A percentile compares a stretch with the other conserved stretches of the same genome.
phyloP scores from a whole-genome alignment of 2,113 vertebrate genomes.

The Pollachius pollachius region DNA sequence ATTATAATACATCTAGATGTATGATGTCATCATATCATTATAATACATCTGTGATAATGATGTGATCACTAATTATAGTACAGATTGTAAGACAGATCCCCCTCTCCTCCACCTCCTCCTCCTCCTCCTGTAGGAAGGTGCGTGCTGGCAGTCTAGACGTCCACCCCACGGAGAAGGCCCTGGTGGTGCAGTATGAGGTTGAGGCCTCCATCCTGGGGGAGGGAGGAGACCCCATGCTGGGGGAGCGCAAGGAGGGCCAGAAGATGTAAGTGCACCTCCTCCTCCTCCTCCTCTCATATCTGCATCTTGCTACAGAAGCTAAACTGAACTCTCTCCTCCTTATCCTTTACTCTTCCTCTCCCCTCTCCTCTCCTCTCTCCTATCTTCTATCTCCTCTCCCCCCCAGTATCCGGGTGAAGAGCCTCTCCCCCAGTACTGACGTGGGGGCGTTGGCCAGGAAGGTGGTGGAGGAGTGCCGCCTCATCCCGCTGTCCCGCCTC shows the following conservation, averaged over 20 bases:
- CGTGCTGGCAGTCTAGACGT: conserved; percentile 93
- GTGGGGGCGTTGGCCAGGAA: conserved; percentile 88
- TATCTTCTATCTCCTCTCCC: not conserved
- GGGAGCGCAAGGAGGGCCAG: conserved; percentile 93
- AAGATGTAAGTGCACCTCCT: conserved; percentile 85
- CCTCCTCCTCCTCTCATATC: no score
- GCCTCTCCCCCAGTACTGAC: conserved; percentile 90
- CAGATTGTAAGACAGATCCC: no score
- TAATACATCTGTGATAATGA: no score
- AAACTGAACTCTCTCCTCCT: not conserved
- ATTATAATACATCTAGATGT: no score
- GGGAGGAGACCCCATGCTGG: conserved; percentile 86
- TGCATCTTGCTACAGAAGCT: no score
- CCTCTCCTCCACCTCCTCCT: not conserved
- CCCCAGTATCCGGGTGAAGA: conserved; percentile 92
- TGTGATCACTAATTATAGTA: no score
- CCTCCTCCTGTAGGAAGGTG: conserved; percentile 80
- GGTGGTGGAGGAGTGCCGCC: conserved; percentile 94
- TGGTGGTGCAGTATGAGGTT: conserved; percentile 96
- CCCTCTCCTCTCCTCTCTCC: no score
- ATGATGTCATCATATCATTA: no score
- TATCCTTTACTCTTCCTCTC: not conserved
- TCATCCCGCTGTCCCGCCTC: conserved; percentile 88
- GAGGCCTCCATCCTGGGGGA: conserved; percentile 93
- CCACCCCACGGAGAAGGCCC: conserved; percentile 94